Percentiles rank a stretch among this genome's conserved stretches.
Evolutionary conservation across 2,888 invertebrate species (phyloP).

Genomic region (Lasioglossum morio): DNA sequence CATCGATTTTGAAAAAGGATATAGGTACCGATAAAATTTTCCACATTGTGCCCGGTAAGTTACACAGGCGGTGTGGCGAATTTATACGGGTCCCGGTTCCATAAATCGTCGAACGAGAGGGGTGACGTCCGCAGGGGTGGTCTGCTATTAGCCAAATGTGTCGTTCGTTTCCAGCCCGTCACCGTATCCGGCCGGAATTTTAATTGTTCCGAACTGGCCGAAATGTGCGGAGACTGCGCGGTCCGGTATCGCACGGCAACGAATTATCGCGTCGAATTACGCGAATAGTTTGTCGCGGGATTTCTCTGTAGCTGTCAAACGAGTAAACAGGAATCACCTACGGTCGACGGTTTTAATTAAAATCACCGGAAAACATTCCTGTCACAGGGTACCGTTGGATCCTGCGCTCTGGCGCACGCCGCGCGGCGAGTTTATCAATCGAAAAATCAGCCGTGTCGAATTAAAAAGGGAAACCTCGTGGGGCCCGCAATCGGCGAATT

Average conservation of each 20-base stretch:
- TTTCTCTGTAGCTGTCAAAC: conserved; percentile 3
- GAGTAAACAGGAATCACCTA: conserved; percentile 9
- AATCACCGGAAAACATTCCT: neutral
- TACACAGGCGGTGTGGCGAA: conserved; percentile 16
- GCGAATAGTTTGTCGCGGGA: neutral
- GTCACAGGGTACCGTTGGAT: neutral
- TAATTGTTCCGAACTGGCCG: conserved; percentile 50
- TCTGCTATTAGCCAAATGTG: conserved; percentile 58
- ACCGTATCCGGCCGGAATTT: conserved; percentile 56
- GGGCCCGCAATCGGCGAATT: conserved; percentile 34
- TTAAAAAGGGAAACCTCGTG: conserved; percentile 53
- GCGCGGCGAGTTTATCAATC: conserved; percentile 34
- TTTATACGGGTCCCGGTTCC: conserved; percentile 26
- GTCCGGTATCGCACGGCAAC: neutral
- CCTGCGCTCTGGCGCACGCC: neutral
- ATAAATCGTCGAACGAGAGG: conserved; percentile 52
- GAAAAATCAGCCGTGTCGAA: conserved; percentile 49
- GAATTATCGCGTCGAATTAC: conserved; percentile 35
- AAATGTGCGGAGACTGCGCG: neutral
- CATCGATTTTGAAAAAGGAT: neutral
- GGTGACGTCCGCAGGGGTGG: conserved; percentile 25
- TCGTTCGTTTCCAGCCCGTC: conserved; percentile 53
- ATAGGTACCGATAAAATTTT: conserved; percentile 43
- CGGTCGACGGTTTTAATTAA: conserved; percentile 36
- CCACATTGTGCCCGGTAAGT: neutral